phyloP scores from a whole-genome alignment of 2,888 invertebrate species.

The Drosophila yooni region DNA sequence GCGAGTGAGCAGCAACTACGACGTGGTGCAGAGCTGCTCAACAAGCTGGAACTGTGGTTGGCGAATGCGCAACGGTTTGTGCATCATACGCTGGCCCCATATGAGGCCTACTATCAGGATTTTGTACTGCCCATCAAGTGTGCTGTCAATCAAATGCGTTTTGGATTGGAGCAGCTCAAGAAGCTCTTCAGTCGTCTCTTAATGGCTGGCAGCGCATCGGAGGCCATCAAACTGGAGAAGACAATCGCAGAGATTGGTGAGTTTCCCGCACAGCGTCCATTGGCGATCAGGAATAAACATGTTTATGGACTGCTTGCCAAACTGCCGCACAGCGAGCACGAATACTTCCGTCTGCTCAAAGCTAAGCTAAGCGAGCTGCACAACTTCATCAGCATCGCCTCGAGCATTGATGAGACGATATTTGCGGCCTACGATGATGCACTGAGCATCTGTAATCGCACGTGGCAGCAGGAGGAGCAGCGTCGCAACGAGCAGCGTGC shows the following conservation, averaged over 20 bases:
- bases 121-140: conserved; percentile 90
- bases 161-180: conserved; percentile 87
- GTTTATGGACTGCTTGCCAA: conserved; percentile 79
- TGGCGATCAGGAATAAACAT: conserved; percentile 71
- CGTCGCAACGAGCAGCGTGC: conserved; percentile 88
- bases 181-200: conserved; percentile 86
- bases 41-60: conserved; percentile 82
- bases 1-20: conserved; percentile 51
- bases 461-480: conserved; percentile 92
- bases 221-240: conserved; percentile 66
- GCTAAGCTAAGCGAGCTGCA: conserved; percentile 89
- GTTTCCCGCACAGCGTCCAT: conserved; percentile 77
- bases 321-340: conserved; percentile 76
- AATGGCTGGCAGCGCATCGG: conserved; percentile 56
- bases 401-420: conserved; percentile 85
- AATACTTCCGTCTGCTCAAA: conserved; percentile 86
- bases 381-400: conserved; percentile 87
- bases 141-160: conserved; percentile 89
- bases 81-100: conserved; percentile 85
- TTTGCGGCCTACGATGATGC: conserved; percentile 86
- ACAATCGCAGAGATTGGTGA: conserved; percentile 78
- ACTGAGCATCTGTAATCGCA: conserved; percentile 87
- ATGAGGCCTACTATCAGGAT: conserved; percentile 91
- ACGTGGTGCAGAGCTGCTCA: conserved; percentile 70
- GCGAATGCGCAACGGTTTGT: conserved; percentile 83